Evolutionary conservation across 2,113 vertebrate genomes (phyloP).

Genomic region (Phaetusa simplex): DNA sequence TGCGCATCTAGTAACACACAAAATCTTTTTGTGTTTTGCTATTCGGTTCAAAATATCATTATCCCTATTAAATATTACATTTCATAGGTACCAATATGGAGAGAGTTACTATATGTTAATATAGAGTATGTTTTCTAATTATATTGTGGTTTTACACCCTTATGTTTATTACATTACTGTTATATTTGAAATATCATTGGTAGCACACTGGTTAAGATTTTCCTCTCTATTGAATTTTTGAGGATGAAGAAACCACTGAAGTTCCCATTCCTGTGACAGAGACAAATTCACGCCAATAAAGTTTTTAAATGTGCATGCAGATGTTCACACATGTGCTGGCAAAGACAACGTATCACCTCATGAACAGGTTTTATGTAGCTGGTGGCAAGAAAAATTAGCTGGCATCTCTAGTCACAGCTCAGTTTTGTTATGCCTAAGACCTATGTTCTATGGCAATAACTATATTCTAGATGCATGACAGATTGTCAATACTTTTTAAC

Average conservation of each 20-base stretch:
- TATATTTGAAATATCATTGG: neutral
- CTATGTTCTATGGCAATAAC: neutral
- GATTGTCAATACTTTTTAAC: neutral
- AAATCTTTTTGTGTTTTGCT: neutral
- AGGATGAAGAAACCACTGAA: neutral
- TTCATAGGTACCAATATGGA: neutral
- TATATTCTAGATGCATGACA: slow-evolving; percentile 16
- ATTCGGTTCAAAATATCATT: neutral
- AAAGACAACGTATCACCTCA: neutral
- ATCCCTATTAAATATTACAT: neutral
- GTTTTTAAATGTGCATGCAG: neutral
- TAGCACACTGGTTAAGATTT: neutral
- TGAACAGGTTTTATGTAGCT: slow-evolving; percentile 1
- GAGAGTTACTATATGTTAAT: neutral
- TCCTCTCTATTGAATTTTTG: neutral
- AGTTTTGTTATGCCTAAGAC: neutral
- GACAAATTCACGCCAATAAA: neutral
- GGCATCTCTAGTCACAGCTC: slow-evolving; percentile 21
- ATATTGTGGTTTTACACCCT: neutral
- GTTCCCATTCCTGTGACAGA: neutral
- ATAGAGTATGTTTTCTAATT: neutral
- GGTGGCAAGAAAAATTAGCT: slow-evolving; percentile 12
- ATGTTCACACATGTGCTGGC: neutral
- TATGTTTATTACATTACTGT: neutral
- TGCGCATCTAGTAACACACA: neutral